Percentiles rank a stretch among this genome's conserved stretches.
Conservation (phyloP, 2,797 vertebrate species). For the Semaprochilodus insignis region DNA sequence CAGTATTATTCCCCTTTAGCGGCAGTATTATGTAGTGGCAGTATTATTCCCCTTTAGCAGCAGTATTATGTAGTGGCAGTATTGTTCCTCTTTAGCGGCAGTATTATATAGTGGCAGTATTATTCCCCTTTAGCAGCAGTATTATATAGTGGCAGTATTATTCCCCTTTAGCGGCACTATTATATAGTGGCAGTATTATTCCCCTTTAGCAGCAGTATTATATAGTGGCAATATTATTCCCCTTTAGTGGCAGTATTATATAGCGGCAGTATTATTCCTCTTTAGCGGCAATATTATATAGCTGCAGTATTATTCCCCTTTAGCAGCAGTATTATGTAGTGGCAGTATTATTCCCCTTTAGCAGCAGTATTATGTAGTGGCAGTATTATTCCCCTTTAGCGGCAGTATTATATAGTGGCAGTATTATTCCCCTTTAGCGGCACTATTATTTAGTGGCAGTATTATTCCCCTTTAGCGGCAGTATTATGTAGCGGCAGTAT, state of each 20-base stretch:
- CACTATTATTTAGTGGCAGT: not conserved
- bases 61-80: no score
- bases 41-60: not conserved
- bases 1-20: not conserved
- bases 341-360: not conserved
- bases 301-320: not conserved
- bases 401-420: not conserved
- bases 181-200: not conserved
- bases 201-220: not conserved
- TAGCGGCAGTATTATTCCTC: not conserved
- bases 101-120: not conserved
- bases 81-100: not conserved
- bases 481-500: not conserved
- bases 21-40: not conserved
- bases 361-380: no score
- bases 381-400: not conserved
- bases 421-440: not conserved
- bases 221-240: not conserved
- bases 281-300: not conserved
- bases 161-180: not conserved
- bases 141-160: no score
- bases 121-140: not conserved
- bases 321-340: no score
- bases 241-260: not conserved
- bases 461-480: not conserved